Evolutionary conservation across 2,113 vertebrate species (phyloP).

Genomic region (Athene cunicularia): DNA sequence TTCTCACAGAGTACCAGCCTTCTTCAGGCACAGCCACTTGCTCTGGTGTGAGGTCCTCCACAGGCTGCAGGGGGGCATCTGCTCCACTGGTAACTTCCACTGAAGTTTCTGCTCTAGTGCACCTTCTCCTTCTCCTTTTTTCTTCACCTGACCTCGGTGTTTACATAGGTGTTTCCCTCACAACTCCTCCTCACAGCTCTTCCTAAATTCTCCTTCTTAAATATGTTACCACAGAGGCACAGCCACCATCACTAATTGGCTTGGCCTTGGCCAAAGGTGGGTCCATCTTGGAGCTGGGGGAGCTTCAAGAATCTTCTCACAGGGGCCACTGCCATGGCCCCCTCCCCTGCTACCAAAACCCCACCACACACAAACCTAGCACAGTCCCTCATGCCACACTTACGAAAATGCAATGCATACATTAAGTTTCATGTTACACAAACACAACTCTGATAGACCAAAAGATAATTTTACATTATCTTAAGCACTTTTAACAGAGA

Average conservation of each 20-base stretch:
- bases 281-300: neutral
- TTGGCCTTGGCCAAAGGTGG: neutral
- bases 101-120: accelerated
- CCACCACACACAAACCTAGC: too few species aligned
- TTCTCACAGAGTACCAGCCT: accelerated
- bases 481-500: neutral
- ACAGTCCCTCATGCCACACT: neutral
- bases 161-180: neutral
- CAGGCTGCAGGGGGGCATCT: too few species aligned
- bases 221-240: neutral
- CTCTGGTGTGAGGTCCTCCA: neutral
- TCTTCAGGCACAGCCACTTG: too few species aligned
- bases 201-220: neutral
- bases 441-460: neutral
- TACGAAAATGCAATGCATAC: neutral
- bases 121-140: neutral
- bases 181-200: too few species aligned
- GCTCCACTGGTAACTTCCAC: too few species aligned
- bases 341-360: too few species aligned
- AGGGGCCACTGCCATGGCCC: neutral
- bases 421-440: neutral
- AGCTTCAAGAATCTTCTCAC: neutral
- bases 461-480: neutral
- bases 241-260: neutral
- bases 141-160: too few species aligned